Evolutionary conservation across 2,888 invertebrate species (phyloP).

Genomic region (Trisateles emortualis): DNA sequence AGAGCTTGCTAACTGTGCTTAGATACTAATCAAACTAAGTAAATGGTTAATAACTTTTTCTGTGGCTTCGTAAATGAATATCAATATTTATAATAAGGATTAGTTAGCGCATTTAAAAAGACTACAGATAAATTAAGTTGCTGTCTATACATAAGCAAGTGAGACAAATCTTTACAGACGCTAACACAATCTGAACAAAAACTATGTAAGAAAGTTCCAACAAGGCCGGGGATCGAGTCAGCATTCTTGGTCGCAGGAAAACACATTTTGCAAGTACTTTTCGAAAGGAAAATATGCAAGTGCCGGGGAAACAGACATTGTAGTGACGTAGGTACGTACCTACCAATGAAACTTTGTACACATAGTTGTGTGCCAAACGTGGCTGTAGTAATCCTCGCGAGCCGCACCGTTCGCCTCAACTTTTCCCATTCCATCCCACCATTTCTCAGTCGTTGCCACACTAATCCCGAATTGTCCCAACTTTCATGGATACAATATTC

Average conservation of each 20-base stretch:
- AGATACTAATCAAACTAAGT: too few relatives aligned
- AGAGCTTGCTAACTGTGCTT: too few relatives aligned
- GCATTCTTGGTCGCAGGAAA: conserved; percentile 37
- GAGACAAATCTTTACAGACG: conserved; percentile 16
- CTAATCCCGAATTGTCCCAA: conserved; percentile 68
- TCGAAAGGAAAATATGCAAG: conserved; percentile 48
- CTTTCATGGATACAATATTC: conserved; percentile 65
- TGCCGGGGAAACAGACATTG: conserved; percentile 37
- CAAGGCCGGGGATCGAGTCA: conserved; percentile 36
- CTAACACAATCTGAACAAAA: conserved; percentile 36
- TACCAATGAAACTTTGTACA: conserved; percentile 61
- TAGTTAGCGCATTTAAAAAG: too few relatives aligned
- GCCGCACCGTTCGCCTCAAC: conserved; percentile 63
- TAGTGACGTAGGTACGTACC: conserved; percentile 45
- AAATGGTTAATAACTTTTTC: too few relatives aligned
- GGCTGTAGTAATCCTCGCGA: conserved; percentile 67
- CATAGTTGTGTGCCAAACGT: conserved; percentile 67
- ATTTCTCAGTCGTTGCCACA: conserved; percentile 70
- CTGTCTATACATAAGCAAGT: conserved; percentile 3
- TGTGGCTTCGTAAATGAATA: too few relatives aligned
- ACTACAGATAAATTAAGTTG: too few relatives aligned
- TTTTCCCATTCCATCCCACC: conserved; percentile 77
- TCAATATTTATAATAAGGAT: too few relatives aligned
- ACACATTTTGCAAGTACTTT: conserved; percentile 40
- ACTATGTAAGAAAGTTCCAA: conserved; percentile 42